Base-by-base conservation (phyloP, 2,113 vertebrate species). In the Orthonyx spaldingii region DNA sequence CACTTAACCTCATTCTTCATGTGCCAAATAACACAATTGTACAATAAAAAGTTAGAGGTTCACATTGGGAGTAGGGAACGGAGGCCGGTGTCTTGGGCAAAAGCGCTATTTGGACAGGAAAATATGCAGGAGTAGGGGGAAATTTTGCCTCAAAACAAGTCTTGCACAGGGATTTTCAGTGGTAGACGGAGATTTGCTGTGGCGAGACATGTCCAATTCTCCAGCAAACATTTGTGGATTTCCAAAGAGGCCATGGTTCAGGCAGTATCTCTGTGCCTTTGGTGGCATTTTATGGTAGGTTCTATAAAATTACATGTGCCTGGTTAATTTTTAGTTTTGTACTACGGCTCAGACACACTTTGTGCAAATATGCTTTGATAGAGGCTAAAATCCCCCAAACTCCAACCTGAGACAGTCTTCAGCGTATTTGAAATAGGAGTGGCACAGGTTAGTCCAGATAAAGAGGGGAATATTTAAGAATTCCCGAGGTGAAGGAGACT, bases 311-410 rank as follows among this genome's bases (percentile, higher is more conserved):
- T 65, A 23, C 56, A 5, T 39, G 55, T 27, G 13, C 41, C n/a
- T 81, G n/a, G 96, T 95, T 95, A 94, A 87, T 94, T 91, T 95
- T 96, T 96, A 91, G 75, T 90, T 91, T 55, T 47, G 70, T 60
- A 7, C 70, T 37, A 13, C 24, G 63, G 57, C 35, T 93, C 47
- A 42, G 85, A 6, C 52, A 60, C 20, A 1, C 61, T 68, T 59
- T 79, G 74, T 78, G 66, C 70, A 96, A 89, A 79, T 84, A 78
- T 7, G 21, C 32, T 53, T 83, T 56, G 42, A 19, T 46, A 24
- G 32, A 41, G 57, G 32, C 30, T 17, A 13, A 87, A 56, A 81
- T n/a, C n/a, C 21, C 21, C 35, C 57, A 23, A 70, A 32, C n/a
- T 27, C 6, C 59, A 37, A 35, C 16, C n/a, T 7, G 21, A 22